A percentile compares a stretch with the other conserved stretches of the same genome.
Conservation (phyloP, 2,113 vertebrate genomes). For the Hippocampus guttulatus region DNA sequence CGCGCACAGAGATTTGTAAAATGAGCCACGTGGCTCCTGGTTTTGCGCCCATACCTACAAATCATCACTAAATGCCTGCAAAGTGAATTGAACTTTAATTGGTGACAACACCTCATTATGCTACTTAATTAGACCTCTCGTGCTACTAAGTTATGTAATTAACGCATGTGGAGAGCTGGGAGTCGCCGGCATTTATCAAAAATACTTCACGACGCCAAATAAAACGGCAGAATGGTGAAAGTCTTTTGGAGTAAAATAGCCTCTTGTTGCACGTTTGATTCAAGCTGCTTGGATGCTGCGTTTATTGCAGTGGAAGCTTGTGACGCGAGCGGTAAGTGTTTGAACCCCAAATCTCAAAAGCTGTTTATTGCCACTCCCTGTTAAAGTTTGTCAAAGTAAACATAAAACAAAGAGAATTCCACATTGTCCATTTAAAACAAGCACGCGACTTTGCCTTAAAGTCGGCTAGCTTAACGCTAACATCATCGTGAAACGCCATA, state of each 20-base stretch:
- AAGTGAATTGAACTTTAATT: constrained; percentile 16
- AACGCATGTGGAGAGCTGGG: constrained; percentile 21
- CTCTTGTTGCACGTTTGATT: background rate
- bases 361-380: too few relatives aligned
- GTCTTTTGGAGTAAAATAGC: too few relatives aligned
- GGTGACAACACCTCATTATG: constrained; percentile 18
- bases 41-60: constrained; percentile 9
- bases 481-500: too few relatives aligned
- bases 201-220: constrained; percentile 17
- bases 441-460: too few relatives aligned
- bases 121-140: constrained; percentile 2
- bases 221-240: background rate
- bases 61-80: constrained; percentile 2
- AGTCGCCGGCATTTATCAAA: constrained; percentile 43
- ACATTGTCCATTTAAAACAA: too few relatives aligned
- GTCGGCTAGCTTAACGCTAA: too few relatives aligned
- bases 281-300: background rate
- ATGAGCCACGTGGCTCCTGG: constrained; percentile 12
- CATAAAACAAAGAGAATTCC: too few relatives aligned
- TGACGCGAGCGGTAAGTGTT: background rate
- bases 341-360: too few relatives aligned
- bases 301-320: background rate
- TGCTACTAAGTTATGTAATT: constrained; percentile 23
- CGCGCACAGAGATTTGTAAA: background rate
- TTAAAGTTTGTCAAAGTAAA: too few relatives aligned